These are phyloP conservation scores for Butorides virescens DNA, from an alignment of 2,113 vertebrate genomes.

Conservation along the genomic window DNA sequence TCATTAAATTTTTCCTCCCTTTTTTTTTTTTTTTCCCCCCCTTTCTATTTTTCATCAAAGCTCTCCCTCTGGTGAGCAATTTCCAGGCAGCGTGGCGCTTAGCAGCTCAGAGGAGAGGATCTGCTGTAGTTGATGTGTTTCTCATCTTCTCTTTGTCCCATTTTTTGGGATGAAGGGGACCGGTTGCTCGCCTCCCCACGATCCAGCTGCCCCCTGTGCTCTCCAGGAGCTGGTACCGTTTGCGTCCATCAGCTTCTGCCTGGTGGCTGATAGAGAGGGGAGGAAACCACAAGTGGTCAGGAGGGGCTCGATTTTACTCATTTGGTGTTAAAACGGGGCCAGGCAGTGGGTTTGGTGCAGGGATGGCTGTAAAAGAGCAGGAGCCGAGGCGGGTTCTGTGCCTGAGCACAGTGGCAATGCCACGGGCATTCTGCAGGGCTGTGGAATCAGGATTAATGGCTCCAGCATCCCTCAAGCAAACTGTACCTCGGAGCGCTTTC, in stretches of 20 bases:
- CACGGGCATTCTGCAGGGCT: not conserved
- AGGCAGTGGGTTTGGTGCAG: accelerated
- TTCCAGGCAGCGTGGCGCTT: not conserved
- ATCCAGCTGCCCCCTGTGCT: accelerated
- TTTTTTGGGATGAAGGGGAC: not conserved
- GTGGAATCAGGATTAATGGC: conserved; percentile 48
- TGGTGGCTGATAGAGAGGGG: not conserved
- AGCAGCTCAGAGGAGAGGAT: not conserved
- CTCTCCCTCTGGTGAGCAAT: conserved; percentile 42
- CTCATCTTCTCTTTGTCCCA: not conserved
- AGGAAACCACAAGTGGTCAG: accelerated
- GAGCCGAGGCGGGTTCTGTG: not conserved
- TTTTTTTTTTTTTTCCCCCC: too few species aligned
- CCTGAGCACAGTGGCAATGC: not conserved
- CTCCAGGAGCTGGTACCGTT: not conserved
- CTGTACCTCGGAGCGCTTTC: conserved; percentile 22
- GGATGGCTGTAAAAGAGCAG: not conserved
- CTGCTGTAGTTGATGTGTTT: not conserved
- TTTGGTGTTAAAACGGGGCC: not conserved
- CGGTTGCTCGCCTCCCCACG: not conserved
- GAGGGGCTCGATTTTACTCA: not conserved
- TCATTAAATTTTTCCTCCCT: not conserved
- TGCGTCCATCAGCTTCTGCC: accelerated
- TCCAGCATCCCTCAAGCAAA: conserved; percentile 55
- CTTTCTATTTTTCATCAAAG: conserved; percentile 34